Evolutionary conservation across 1,140 invertebrate species (phyloP), one percentile per base, ranked within the genome.

Genomic region (Achatina immaculata): DNA sequence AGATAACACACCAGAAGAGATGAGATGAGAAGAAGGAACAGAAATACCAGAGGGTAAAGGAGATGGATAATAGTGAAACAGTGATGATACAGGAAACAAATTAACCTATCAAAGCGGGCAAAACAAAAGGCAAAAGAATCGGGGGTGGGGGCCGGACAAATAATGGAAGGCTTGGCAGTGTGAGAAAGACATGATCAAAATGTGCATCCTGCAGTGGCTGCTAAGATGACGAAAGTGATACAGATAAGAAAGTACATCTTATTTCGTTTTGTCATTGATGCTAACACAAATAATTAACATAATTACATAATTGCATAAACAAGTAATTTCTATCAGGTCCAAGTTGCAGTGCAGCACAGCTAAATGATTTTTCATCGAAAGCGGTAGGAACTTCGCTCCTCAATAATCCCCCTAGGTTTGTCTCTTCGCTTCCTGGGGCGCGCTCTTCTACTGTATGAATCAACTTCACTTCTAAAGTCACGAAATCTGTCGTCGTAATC

Each of bases 161-260:
- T 36, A 62, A 38, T 45, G 19, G 40, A 4, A 62, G 55, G 45
- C 19, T 24, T 14, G 36, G 31, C 9, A 24, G 55, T 36, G 55
- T 36, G 75, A 77, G 76, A 68, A 45, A 45, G 21, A 66, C n/a
- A n/a, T n/a, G n/a, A n/a, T n/a, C n/a, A n/a, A n/a, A n/a, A n/a
- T n/a, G n/a, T n/a, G n/a, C n/a, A n/a, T n/a, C n/a, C n/a, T n/a
- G n/a, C n/a, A n/a, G n/a, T n/a, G n/a, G n/a, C n/a, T n/a, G n/a
- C n/a, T n/a, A n/a, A n/a, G n/a, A n/a, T n/a, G n/a, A n/a, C n/a
- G 75, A 77, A 55, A 77, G 51, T 31, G 28, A 62, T 34, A 11
- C 6, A 58, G 75, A 62, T 34, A 62, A 36, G 38, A 36, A n/a
- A n/a, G n/a, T n/a, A n/a, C n/a, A n/a, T n/a, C n/a, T n/a, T n/a